These are phyloP conservation scores for Drosophila seclusa DNA, from an alignment of 2,888 invertebrate genomes.

Conservation along the genomic window DNA sequence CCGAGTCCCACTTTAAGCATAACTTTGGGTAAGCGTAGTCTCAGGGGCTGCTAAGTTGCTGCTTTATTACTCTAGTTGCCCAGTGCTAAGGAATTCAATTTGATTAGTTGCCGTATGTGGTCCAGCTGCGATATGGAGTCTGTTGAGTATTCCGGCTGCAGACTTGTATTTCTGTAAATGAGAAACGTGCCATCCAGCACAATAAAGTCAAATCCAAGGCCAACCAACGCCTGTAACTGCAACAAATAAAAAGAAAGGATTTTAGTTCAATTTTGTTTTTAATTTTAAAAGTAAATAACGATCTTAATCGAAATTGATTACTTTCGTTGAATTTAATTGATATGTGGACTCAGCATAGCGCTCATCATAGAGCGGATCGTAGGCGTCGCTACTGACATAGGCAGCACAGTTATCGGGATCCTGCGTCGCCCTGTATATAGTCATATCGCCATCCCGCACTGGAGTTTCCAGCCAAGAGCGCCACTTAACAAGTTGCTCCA, in stretches of 20 bases:
- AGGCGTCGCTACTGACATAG: slow-evolving; percentile 37
- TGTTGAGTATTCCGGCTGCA: neutral
- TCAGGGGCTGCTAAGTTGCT: neutral
- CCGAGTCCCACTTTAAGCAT: neutral
- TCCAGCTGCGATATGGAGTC: neutral
- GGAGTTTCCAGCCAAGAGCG: slow-evolving; percentile 20
- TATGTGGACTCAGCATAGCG: slow-evolving; percentile 8
- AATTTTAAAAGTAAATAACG: neutral
- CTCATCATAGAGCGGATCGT: slow-evolving; percentile 46
- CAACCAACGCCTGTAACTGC: slow-evolving; percentile 32
- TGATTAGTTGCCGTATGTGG: slow-evolving; percentile 37
- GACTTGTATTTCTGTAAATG: slow-evolving; percentile 3
- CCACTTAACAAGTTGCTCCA: neutral
- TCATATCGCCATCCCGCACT: slow-evolving; percentile 12
- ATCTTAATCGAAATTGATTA: neutral
- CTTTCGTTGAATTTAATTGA: slow-evolving; percentile 18
- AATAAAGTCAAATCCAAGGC: slow-evolving; percentile 47
- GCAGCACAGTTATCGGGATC: slow-evolving; percentile 15
- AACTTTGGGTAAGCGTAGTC: neutral
- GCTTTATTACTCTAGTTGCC: slow-evolving; percentile 25
- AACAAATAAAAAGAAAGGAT: neutral
- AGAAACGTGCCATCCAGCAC: slow-evolving; percentile 41
- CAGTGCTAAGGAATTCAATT: slow-evolving; percentile 31
- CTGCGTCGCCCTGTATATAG: slow-evolving; percentile 2
- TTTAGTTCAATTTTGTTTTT: neutral